Evolutionary conservation across 2,113 vertebrate genomes (phyloP).

Genomic region (Heterocephalus glaber): DNA sequence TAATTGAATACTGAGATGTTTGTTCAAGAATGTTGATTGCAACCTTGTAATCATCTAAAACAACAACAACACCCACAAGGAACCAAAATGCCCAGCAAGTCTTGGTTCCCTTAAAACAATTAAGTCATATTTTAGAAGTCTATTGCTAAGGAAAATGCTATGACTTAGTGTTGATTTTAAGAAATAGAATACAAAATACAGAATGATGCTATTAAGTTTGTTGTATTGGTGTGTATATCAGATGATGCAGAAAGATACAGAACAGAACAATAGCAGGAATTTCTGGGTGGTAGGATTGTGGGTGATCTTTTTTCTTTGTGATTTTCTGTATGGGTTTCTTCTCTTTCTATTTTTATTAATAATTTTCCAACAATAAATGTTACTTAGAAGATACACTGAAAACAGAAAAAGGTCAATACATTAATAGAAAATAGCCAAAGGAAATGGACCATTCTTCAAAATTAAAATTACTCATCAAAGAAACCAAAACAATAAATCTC

Average conservation of each 20-base stretch:
- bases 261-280: neutral
- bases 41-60: neutral
- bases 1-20: neutral
- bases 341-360: neutral
- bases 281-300: neutral
- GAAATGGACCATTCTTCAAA: neutral
- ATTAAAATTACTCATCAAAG: neutral
- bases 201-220: neutral
- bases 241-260: neutral
- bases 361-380: constrained; percentile 18
- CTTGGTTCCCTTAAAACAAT: neutral
- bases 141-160: neutral
- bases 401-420: neutral
- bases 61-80: neutral
- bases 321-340: neutral
- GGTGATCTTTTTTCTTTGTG: neutral
- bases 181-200: neutral
- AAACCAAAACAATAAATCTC: neutral
- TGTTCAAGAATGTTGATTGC: neutral
- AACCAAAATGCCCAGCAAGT: neutral
- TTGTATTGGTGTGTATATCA: neutral
- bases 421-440: neutral
- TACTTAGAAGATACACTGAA: neutral
- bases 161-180: constrained; percentile 26
- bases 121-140: neutral